Evolutionary conservation across 2,113 vertebrate genomes (phyloP).

Genomic region (Microcebus lehilahytsara): DNA sequence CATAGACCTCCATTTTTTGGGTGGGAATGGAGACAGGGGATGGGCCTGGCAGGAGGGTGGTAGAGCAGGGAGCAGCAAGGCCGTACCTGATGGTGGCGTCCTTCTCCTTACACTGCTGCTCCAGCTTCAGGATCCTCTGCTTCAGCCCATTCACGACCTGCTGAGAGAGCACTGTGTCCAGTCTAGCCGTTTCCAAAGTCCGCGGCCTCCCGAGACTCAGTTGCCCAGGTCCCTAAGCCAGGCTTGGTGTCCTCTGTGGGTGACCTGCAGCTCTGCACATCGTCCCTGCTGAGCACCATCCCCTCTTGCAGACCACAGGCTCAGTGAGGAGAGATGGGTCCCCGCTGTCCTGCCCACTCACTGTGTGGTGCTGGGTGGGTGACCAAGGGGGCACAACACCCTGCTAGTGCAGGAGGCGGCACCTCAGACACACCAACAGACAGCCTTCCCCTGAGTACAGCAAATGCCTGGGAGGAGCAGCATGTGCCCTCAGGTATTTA

Average conservation of each 20-base stretch:
- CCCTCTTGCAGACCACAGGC: not conserved
- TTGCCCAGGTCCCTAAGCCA: not conserved
- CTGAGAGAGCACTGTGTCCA: not conserved
- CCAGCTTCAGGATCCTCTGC: conserved; percentile 91
- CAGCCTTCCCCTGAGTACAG: not conserved
- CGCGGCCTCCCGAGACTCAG: accelerated
- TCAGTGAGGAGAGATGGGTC: not conserved
- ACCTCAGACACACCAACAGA: not conserved
- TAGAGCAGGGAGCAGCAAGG: not conserved
- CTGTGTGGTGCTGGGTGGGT: not conserved
- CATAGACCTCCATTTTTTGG: accelerated
- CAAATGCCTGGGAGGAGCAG: accelerated
- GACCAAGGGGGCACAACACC: not conserved
- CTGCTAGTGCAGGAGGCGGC: not conserved
- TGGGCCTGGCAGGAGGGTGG: not conserved
- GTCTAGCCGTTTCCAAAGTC: accelerated
- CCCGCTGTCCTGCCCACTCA: accelerated
- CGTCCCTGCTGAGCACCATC: accelerated
- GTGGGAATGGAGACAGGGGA: not conserved
- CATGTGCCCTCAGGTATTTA: accelerated
- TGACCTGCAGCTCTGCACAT: accelerated
- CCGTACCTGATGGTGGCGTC: conserved; percentile 88
- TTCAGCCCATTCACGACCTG: conserved; percentile 92
- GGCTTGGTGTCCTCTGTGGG: not conserved
- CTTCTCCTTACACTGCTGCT: conserved; percentile 94